These are phyloP conservation scores for Lontra canadensis DNA, from an alignment of 2,113 vertebrate genomes.

Conservation along the genomic window DNA sequence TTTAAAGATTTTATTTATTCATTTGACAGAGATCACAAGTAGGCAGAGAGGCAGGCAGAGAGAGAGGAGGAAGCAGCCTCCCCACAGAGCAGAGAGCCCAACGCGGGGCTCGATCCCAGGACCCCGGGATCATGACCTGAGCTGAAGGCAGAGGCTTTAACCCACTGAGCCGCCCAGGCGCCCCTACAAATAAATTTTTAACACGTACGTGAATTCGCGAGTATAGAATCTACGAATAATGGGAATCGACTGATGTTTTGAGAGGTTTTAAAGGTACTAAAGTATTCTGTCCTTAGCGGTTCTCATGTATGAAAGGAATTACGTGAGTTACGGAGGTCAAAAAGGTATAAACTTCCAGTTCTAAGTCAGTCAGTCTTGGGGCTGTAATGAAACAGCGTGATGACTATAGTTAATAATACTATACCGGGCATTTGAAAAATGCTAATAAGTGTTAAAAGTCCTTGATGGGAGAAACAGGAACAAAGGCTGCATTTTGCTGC, in stretches of 20 bases:
- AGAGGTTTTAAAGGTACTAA: neutral
- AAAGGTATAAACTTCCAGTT: neutral
- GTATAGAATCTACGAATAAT: neutral
- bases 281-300: neutral
- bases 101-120: too few species aligned
- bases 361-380: neutral
- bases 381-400: neutral
- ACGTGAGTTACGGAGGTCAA: neutral
- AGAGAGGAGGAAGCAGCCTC: too few species aligned
- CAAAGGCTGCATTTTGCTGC: neutral
- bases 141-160: too few species aligned
- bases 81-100: too few species aligned
- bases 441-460: neutral
- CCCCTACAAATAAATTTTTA: neutral
- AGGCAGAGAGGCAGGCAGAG: too few species aligned
- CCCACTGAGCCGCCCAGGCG: too few species aligned
- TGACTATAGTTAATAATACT: neutral
- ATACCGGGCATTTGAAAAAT: neutral
- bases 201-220: neutral
- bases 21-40: too few species aligned
- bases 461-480: neutral
- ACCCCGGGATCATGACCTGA: too few species aligned
- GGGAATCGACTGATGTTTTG: neutral
- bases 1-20: too few species aligned
- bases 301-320: neutral